phyloP scores from a whole-genome alignment of 64 coral and sea anemone genomes.

The Stichodactyla helianthus region DNA sequence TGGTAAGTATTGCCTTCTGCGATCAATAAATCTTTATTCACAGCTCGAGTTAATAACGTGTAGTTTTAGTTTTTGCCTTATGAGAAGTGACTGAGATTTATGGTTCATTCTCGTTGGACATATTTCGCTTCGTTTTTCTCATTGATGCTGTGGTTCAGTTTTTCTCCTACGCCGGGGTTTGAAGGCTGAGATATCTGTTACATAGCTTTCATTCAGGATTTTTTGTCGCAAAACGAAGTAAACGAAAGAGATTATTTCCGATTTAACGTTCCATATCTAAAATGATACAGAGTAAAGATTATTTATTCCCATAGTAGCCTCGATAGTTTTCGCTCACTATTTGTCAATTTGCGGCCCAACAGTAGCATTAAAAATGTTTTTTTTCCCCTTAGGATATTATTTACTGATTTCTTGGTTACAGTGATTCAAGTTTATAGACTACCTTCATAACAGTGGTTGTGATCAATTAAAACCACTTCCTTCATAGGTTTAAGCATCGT shows the following conservation, averaged over 20 bases:
- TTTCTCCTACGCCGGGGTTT: background rate
- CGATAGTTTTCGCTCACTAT: background rate
- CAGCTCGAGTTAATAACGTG: background rate
- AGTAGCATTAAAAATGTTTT: background rate
- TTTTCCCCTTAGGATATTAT: background rate
- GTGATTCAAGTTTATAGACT: background rate
- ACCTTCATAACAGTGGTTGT: background rate
- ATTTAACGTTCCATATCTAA: background rate
- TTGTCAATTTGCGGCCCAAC: background rate
- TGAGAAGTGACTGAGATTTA: background rate
- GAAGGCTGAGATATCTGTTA: background rate
- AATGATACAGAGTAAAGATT: background rate
- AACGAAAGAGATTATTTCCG: background rate
- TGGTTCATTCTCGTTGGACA: background rate
- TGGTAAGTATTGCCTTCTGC: background rate
- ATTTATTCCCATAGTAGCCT: background rate
- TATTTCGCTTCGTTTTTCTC: background rate
- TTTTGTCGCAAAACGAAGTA: background rate
- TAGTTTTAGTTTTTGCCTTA: background rate
- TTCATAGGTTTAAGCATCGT: conserved; percentile 5
- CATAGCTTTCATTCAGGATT: background rate
- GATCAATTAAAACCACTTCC: conserved; percentile 14
- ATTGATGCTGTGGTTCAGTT: background rate
- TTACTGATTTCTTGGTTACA: background rate
- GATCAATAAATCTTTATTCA: background rate